phyloP scores from a whole-genome alignment of 2,113 vertebrate species.

The Oceanites oceanicus region DNA sequence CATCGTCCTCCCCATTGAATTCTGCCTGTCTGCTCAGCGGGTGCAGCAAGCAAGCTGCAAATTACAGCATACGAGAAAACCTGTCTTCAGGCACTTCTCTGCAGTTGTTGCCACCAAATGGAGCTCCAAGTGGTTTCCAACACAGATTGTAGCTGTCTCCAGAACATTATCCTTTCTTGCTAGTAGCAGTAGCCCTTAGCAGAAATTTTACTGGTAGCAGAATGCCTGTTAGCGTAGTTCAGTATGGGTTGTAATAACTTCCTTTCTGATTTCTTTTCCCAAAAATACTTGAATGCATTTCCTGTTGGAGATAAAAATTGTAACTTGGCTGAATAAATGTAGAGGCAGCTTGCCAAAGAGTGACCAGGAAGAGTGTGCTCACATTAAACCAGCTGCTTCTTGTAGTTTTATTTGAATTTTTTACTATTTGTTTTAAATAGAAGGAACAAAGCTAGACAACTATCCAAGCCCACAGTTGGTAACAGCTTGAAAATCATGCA shows the following conservation, averaged over 20 bases:
- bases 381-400: neutral
- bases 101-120: neutral
- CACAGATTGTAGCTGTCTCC: neutral
- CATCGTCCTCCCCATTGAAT: neutral
- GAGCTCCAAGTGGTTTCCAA: neutral
- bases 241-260: neutral
- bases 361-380: neutral
- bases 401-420: neutral
- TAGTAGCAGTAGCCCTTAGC: neutral
- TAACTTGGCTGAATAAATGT: neutral
- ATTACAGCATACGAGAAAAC: neutral
- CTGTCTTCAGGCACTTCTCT: neutral
- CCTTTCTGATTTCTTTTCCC: conserved; percentile 36
- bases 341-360: neutral
- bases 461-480: neutral
- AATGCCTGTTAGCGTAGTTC: neutral
- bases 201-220: neutral
- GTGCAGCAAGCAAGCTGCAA: neutral
- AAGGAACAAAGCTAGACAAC: neutral
- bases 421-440: neutral
- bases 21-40: neutral
- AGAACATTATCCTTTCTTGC: neutral
- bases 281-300: conserved; percentile 37
- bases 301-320: conserved; percentile 4
- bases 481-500: neutral